Evolutionary conservation across 2,113 vertebrate genomes (phyloP).

Genomic region (Chionodraco myersi): DNA sequence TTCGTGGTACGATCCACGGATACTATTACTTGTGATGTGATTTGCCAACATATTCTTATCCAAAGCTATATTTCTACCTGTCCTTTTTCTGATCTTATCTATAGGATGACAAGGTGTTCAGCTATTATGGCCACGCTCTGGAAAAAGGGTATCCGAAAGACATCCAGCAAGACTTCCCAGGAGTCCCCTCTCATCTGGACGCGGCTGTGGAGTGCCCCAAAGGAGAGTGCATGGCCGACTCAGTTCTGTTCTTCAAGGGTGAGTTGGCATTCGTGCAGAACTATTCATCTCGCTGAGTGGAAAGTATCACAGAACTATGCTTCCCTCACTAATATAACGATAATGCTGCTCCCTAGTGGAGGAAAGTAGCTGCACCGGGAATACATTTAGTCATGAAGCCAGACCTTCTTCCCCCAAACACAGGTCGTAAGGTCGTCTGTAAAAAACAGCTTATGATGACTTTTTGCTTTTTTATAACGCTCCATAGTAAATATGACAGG

Average conservation of each 20-base stretch:
- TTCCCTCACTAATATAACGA: not conserved
- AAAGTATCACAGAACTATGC: not conserved
- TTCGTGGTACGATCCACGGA: conserved; percentile 81
- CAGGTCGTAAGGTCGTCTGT: too few relatives aligned
- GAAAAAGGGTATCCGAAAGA: conserved; percentile 80
- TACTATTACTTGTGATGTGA: not conserved
- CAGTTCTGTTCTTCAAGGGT: conserved; percentile 91
- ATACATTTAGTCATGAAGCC: not conserved
- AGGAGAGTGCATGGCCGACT: conserved; percentile 83
- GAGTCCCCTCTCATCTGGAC: conserved; percentile 83
- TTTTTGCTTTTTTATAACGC: too few relatives aligned
- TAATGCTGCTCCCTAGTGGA: conserved; percentile 17
- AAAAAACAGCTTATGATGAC: too few relatives aligned
- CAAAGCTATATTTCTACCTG: not conserved
- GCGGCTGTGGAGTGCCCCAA: conserved; percentile 89
- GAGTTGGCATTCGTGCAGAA: not conserved
- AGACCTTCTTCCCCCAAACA: too few relatives aligned
- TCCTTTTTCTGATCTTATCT: not conserved
- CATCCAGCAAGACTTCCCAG: conserved; percentile 85
- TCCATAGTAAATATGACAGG: too few relatives aligned
- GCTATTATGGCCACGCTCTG: conserved; percentile 79
- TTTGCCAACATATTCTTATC: not conserved
- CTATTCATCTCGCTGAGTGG: not conserved
- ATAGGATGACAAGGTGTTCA: conserved; percentile 86
- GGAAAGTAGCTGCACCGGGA: not conserved